Conservation (phyloP, 2,113 vertebrate genomes). For the Alouatta palliata region DNA sequence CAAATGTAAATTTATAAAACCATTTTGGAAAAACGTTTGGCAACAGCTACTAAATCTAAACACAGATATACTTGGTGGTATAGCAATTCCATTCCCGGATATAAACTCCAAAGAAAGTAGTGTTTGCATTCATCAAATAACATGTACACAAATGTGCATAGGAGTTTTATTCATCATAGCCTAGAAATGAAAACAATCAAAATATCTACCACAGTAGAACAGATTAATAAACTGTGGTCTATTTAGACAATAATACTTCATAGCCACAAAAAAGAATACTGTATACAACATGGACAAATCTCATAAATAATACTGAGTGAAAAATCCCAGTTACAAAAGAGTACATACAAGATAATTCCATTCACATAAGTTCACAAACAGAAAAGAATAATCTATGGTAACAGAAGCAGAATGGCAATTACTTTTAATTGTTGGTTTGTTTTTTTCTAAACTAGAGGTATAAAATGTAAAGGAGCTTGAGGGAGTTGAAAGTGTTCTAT, state of each 20-base stretch:
- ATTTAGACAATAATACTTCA: slow-evolving; percentile 12
- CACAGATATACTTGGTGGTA: background rate
- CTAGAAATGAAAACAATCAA: background rate
- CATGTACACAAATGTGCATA: background rate
- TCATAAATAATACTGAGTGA: background rate
- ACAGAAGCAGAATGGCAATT: background rate
- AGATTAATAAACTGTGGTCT: background rate
- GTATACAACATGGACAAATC: background rate
- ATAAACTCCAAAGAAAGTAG: background rate
- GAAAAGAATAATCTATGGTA: background rate
- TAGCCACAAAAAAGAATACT: slow-evolving; percentile 20
- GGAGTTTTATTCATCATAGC: background rate
- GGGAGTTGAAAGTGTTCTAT: background rate
- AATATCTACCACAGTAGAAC: background rate
- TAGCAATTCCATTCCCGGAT: background rate
- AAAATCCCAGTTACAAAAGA: background rate
- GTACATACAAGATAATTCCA: background rate
- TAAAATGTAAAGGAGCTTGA: background rate
- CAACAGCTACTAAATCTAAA: slow-evolving; percentile 9
- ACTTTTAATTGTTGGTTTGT: background rate
- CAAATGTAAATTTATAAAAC: background rate
- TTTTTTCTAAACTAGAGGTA: slow-evolving; percentile 38
- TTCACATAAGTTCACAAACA: background rate
- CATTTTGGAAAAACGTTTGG: background rate
- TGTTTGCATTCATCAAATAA: background rate